Conservation (phyloP, 2,888 invertebrate genomes). For the Drosophila flavopinicola region DNA sequence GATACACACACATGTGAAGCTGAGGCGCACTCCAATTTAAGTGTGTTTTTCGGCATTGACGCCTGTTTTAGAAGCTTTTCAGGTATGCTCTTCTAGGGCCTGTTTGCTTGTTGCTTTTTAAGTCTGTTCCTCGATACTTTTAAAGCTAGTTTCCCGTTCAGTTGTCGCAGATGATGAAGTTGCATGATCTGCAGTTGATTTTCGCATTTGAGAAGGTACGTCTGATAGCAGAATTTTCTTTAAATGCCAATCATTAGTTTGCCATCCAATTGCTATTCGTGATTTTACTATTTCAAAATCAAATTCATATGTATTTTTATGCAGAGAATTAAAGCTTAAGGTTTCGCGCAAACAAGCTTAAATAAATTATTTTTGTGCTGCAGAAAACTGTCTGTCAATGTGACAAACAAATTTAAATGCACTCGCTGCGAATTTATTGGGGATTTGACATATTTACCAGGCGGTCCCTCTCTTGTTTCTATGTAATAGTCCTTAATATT, state of each 20-base stretch:
- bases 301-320: no score
- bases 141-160: no score
- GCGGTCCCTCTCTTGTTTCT: neutral
- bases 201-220: neutral
- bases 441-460: neutral
- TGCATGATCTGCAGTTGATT: constrained; percentile 1
- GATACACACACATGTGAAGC: constrained; percentile 52
- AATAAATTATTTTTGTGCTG: no score
- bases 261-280: no score
- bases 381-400: no score
- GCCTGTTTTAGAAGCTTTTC: constrained; percentile 40
- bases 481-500: constrained; percentile 6
- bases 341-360: no score
- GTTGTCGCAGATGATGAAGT: no score
- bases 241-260: no score
- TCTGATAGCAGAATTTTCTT: no score
- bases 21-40: constrained; percentile 70
- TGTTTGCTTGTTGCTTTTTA: neutral
- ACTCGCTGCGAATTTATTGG: neutral
- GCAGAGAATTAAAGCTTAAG: no score
- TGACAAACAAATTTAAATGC: neutral
- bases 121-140: no score
- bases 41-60: constrained; percentile 65
- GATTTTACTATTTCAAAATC: no score
- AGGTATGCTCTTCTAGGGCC: neutral